Base-by-base conservation (phyloP, 2,797 vertebrate species). In the Chiroxiphia lanceolata region DNA sequence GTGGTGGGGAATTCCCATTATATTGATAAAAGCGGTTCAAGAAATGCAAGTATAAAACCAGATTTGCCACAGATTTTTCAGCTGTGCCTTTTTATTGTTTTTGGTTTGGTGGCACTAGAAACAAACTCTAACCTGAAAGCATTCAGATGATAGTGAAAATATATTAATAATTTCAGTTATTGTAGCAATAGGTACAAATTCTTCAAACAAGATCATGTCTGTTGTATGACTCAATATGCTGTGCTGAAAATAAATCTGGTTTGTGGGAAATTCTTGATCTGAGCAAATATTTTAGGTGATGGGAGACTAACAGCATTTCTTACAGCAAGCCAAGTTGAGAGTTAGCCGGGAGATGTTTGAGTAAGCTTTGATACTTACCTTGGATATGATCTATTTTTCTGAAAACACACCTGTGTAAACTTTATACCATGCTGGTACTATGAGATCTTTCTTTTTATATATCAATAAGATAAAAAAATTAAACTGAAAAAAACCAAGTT, bases 351-450 rank as follows among this genome's bases (percentile, higher is more conserved):
- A 93, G 74, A 80, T 92, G 36, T 74, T 44, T 79, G 50, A 78
- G 12, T 74, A 83, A 67, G 8, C 78, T 88, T 82, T 91, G n/a
- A 56, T 82, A 63, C 36, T 87, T 81, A 67, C 19, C n/a, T 91
- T 79, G 51, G 21, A 54, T 84, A 76, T 1, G 3, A 61, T 34
- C 23, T 78, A 31, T 64, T 40, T 70, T 91, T 86, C 45, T 90
- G 70, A 86, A 92, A 83, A 67, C 13, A 67, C 54, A 76, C 47
- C 72, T 75, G 26, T 84, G n/a, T 57, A 81, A 95, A 87, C 8
- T 57, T 90, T 56, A 50, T 34, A 29, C 26, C 33, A 12, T 60
- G 14, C 13, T 83, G 48, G 40, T 63, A 60, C 27, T 83, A 11
- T 29, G 29, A 79, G 31, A 72, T 69, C 13, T 75, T 83, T 5